Base-by-base conservation (phyloP, 1,140 invertebrate genomes). In the Drosophila pseudoobscura region DNA sequence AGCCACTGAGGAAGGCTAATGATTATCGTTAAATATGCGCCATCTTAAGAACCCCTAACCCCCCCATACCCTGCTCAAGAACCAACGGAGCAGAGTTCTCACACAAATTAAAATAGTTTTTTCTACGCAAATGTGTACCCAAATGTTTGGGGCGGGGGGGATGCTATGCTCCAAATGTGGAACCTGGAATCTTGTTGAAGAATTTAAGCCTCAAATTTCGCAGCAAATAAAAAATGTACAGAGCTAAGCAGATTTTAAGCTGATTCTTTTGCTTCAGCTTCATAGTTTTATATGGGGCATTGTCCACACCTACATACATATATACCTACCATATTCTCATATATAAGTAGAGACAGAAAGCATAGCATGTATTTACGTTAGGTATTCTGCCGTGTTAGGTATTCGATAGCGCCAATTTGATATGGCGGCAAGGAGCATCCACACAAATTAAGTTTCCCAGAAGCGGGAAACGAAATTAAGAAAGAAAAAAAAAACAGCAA, bases 371-470 rank as follows among this genome's bases (percentile, higher is more conserved):
- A 13, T 26, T 8, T 50, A 29, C 66, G n/a, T 46, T 46, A 24
- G 54, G 46, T 58, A 58, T 66, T 26, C 5, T 26, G 24, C 54
- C 50, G 20, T 75, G 71, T 87, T 75, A 72, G 76, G 74, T 87
- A 88, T 85, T 82, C 74, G 82, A 87, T 87, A 87, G 83, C 83
- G 83, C 83, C 83, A 87, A 87, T 87, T 87, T 88, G 78, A 87
- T 88, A 87, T 87, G 78, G 61, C 70, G 78, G 74, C 75, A 80
- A 82, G 82, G 75, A 88, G 70, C 74, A 39, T 9, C 8, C 35
- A 39, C 35, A 87, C 70, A 87, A 89, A 88, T 83, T 88, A 88
- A 84, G 79, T 84, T 88, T 88, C 84, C 74, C 78, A 88, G 84
- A 87, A 87, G 70, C 62, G 71, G 45, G 46, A 24, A 41, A 35